Evolutionary conservation across 2,113 vertebrate genomes (phyloP), one percentile per base, ranked within the genome.

Genomic region (Apaloderma vittatum): DNA sequence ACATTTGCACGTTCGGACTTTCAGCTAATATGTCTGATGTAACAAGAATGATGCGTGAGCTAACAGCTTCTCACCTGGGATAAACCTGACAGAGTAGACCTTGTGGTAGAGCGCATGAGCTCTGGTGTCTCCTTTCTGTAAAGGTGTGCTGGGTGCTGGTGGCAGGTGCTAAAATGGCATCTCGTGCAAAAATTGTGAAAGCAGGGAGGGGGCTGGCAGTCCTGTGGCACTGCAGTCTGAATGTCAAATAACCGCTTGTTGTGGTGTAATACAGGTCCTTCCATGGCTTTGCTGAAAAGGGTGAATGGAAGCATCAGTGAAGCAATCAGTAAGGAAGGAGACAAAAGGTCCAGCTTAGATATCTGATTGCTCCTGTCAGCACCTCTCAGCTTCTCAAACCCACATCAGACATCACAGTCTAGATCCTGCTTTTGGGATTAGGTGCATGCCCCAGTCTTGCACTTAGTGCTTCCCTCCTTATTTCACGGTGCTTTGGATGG

Each of bases 11-110:
- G 0, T 32, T 57, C 43, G 20, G 36, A 16, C 15, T 62, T 68
- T 7, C 4, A 48, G 15, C n/a, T 34, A 32, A 46, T 58, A 27
- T 34, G 23, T 32, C 23, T 32, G 57, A 4, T 21, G 8, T 52
- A 4, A 27, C 6, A 24, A 19, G 36, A 1, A 5, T 52, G 37
- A 37, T 30, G 11, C 40, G 29, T 70, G 8, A 14, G 4, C 0
- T 27, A 40, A 27, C 67, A 73, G 37, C 55, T 63, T 32, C 49
- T 80, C 17, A 6, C n/a, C 52, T 63, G 6, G 55, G 49, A 11
- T 80, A 34, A 49, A 37, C 12, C 23, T 1, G 3, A 4, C 11
- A 20, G 49, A 45, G n/a, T 27, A 52, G n/a, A 70, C 21, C 26
- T 71, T 59, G 37, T 16, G 51, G 43, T 29, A 45, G 30, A 68